A percentile compares a stretch with the other conserved stretches of the same genome.
These are phyloP conservation scores for Sesia bembeciformis DNA, from an alignment of 2,888 invertebrate genomes.

Conservation along the genomic window DNA sequence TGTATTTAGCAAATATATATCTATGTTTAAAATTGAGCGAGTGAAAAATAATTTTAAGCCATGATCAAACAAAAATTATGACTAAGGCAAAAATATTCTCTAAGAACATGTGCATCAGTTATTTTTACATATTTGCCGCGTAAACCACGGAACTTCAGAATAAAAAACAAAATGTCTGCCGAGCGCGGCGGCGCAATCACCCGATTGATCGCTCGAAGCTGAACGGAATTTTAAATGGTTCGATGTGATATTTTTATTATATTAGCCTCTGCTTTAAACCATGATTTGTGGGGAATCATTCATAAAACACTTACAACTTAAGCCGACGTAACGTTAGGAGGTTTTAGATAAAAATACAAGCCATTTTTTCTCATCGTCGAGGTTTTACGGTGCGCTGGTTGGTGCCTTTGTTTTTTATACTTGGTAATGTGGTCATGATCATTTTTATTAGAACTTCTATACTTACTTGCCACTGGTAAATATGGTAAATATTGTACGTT, in stretches of 20 bases:
- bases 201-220: constrained; percentile 39
- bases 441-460: too few species aligned
- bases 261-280: constrained; percentile 15
- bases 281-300: constrained; percentile 15
- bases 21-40: too few species aligned
- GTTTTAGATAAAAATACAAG: background rate
- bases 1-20: too few species aligned
- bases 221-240: constrained; percentile 44
- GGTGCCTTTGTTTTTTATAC: too few species aligned
- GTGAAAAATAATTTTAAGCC: too few species aligned
- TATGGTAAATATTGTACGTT: too few species aligned
- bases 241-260: constrained; percentile 24
- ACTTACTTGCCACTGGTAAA: too few species aligned
- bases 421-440: too few species aligned
- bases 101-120: background rate
- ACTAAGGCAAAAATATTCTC: background rate
- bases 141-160: background rate
- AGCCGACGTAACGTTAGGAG: background rate
- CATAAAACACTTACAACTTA: constrained; percentile 4
- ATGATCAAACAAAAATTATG: too few species aligned
- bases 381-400: too few species aligned
- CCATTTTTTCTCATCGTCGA: too few species aligned
- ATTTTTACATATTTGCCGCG: background rate
- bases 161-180: constrained; percentile 15
- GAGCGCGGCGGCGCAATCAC: constrained; percentile 34